Base-by-base conservation (phyloP, 1,140 invertebrate genomes). In the Adelges cooleyi region DNA sequence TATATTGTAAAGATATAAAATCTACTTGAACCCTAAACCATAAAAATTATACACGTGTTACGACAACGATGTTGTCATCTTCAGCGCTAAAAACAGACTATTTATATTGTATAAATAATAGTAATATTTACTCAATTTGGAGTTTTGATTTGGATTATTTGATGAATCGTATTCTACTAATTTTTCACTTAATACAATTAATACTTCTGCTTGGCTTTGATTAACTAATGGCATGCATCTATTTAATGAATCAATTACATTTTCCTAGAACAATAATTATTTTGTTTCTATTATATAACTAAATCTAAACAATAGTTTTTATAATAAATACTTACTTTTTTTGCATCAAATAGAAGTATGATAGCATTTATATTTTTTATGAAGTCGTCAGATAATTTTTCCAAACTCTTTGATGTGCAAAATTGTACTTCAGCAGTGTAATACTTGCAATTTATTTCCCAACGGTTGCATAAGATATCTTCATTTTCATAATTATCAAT, bases 381-480 rank as follows among this genome's bases (percentile, higher is more conserved):
- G 33, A 62, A 62, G 44, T 27, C 38, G 33, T 29, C 40, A 62
- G 40, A 29, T 48, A 62, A 17, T 46, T 62, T 25, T 29, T 62
- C 33, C 15, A 62, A 62, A 18, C 5, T 62, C 6, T 10, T 48
- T 18, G 56, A 62, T 1, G 56, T 62, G 29, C 56, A 62, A 5
- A 62, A 48, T 18, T 48, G 25, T 46, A 48, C 29, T 20, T 62
- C 56, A 13, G 56, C 56, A 9, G 56, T 62, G 3, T 62, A 62
- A 18, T 62, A 62, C 44, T 62, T 62, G 27, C 56, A 62, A 13
- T 62, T 25, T 10, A 62, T 46, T 20, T 40, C 27, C 56, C 56
- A 62, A 22, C 5, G 25, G 20, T 62, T 46, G 22, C 17, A 62
- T 15, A 48, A 48, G 22, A 48, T 22, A 62, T 46, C 44, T 62